Evolutionary conservation across 1,140 invertebrate species (phyloP), one percentile per base, ranked within the genome.

Genomic region (Wasmannia auropunctata): DNA sequence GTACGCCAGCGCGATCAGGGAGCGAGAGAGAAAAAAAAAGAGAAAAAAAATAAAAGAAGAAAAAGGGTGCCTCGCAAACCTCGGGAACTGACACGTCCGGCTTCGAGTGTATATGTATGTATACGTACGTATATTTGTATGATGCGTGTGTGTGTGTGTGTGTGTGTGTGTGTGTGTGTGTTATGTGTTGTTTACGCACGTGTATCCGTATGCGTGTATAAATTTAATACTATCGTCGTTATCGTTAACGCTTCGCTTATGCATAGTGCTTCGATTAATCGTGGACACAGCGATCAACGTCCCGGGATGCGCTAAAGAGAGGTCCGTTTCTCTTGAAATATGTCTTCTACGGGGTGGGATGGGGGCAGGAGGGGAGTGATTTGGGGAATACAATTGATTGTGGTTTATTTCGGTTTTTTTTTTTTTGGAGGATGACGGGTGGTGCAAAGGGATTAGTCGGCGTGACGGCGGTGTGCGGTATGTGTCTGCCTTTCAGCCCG

Each of bases 141-240:
- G 22, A 6, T 58, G 1, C 6, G n/a, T 40, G 49, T 63, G 40
- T 63, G 19, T 40, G 6, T 75, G 1, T 2, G 11, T n/a, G 19
- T 31, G 1, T 14, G 25, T 76, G n/a, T 63, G 8, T 51, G 14
- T 14, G 0, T 54, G 8, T 62, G 28, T 31, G 6, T n/a, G 16
- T 31, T 14, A 46, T n/a, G n/a, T n/a, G n/a, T 19, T 31, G 8
- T 54, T 67, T 25, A 67, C 37, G n/a, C 37, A 28, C 14, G 34
- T 58, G 77, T 91, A 2, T 37, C 31, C 60, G 88, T n/a, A n/a
- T 88, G 75, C 89, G 88, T 91, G 88, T 93, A 93, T 91, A 92
- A 93, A 93, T 92, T 92, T 92, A 92, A 93, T 91, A 92, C 90
- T 93, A 91, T 91, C 85, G 67, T 89, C 88, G 54, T n/a, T 89